Conservation (phyloP, 2,888 invertebrate genomes). For the Tachina fera region DNA sequence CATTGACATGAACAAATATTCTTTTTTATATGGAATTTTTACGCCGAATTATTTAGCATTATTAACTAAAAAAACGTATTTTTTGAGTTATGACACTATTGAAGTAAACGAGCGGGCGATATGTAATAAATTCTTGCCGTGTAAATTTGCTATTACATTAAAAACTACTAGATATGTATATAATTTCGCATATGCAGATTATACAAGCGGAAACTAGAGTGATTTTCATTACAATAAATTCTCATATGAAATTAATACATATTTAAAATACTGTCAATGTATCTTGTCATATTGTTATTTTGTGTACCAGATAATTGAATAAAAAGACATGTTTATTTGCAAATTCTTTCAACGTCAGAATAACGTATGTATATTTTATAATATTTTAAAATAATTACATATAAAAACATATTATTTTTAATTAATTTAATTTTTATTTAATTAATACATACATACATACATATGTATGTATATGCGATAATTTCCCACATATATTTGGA, state of each 20-base stretch:
- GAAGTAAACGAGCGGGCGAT: too few species aligned
- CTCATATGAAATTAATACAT: background rate
- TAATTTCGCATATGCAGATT: background rate
- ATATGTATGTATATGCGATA: background rate
- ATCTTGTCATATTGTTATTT: conserved; percentile 9
- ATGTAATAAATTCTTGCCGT: background rate
- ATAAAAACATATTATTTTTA: background rate
- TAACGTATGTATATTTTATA: conserved; percentile 41
- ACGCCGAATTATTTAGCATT: too few species aligned
- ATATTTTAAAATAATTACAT: background rate
- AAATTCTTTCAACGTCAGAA: conserved; percentile 57
- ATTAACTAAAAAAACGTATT: too few species aligned
- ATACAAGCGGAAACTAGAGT: background rate
- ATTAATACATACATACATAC: background rate
- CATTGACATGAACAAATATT: too few species aligned
- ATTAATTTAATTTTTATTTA: too few species aligned
- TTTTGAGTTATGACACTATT: too few species aligned
- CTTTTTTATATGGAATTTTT: too few species aligned
- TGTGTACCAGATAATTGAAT: background rate
- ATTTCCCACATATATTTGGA: too few species aligned
- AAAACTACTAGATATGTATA: background rate
- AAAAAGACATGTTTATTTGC: conserved; percentile 57
- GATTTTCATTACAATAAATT: conserved; percentile 32
- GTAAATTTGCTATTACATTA: background rate
- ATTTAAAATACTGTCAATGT: conserved; percentile 5